Conservation (phyloP, 2,797 vertebrate species). For the Eulemur albifrons region DNA sequence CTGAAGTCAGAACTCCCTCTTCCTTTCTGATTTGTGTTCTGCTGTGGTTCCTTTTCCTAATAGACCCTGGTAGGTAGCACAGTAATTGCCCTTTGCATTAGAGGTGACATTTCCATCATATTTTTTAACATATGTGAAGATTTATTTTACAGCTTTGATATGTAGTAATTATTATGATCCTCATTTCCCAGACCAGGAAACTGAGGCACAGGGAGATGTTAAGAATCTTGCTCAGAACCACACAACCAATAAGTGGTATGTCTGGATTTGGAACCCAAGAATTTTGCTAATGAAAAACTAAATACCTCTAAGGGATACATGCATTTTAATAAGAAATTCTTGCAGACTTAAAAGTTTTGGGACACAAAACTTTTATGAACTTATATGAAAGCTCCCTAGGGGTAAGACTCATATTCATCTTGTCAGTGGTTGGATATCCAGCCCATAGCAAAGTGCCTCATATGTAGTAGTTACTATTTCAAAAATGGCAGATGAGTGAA, state of each 20-base stretch:
- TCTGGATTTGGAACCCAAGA: not conserved
- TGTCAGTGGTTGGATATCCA: not conserved
- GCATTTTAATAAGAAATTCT: not conserved
- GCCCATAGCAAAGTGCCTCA: not conserved
- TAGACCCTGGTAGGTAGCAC: not conserved
- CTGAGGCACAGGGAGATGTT: not conserved
- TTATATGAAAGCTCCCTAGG: not conserved
- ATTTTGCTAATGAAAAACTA: not conserved
- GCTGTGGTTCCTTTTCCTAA: not conserved
- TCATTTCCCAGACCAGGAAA: not conserved
- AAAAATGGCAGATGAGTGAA: not conserved
- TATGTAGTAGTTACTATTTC: not conserved
- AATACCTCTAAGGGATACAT: not conserved
- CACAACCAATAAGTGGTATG: not conserved
- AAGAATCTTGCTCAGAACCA: not conserved
- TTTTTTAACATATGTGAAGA: not conserved
- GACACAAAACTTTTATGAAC: not conserved
- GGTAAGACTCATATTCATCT: not conserved
- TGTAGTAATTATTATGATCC: not conserved
- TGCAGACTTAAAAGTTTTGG: not conserved
- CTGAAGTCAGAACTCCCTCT: not conserved
- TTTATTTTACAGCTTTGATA: slow-evolving; percentile 13
- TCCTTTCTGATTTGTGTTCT: not conserved
- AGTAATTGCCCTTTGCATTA: not conserved
- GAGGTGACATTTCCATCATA: not conserved